Evolutionary conservation across 2,888 invertebrate species (phyloP).

Genomic region (Drosophila diplacantha): DNA sequence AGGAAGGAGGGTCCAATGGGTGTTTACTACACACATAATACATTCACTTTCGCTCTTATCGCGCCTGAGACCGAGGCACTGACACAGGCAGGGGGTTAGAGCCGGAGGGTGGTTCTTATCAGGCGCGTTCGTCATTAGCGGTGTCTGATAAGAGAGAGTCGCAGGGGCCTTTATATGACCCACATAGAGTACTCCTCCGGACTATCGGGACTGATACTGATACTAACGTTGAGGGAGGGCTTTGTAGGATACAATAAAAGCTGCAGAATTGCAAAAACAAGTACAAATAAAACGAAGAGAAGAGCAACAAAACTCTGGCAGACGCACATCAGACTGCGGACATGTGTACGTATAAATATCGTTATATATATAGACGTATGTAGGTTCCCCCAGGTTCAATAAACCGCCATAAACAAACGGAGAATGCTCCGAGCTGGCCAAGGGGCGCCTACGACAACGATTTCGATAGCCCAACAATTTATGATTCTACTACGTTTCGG

Average conservation of each 20-base stretch:
- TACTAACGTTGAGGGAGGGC: not conserved
- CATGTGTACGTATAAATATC: constrained; percentile 15
- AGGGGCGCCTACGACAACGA: constrained; percentile 24
- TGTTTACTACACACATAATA: constrained; percentile 6
- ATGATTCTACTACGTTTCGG: constrained; percentile 10
- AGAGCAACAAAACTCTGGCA: constrained; percentile 1
- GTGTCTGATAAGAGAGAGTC: constrained; percentile 23
- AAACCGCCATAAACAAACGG: constrained; percentile 47
- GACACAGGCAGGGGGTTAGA: not conserved
- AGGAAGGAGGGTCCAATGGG: not conserved
- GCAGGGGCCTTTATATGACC: constrained; percentile 31
- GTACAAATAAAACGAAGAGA: not conserved
- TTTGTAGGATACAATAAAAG: constrained; percentile 1
- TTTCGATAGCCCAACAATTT: constrained; percentile 19
- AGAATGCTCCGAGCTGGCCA: not conserved
- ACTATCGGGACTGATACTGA: constrained; percentile 7
- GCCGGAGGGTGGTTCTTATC: constrained; percentile 15
- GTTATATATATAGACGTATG: constrained; percentile 32
- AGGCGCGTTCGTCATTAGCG: constrained; percentile 16
- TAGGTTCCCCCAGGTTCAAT: constrained; percentile 61
- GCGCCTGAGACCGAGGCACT: not conserved
- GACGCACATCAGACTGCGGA: constrained; percentile 19
- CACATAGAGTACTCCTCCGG: constrained; percentile 15
- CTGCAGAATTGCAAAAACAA: constrained; percentile 1
- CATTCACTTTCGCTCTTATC: constrained; percentile 31